phyloP scores from a whole-genome alignment of 2,888 invertebrate genomes.

The Iselma pallidipennis region DNA sequence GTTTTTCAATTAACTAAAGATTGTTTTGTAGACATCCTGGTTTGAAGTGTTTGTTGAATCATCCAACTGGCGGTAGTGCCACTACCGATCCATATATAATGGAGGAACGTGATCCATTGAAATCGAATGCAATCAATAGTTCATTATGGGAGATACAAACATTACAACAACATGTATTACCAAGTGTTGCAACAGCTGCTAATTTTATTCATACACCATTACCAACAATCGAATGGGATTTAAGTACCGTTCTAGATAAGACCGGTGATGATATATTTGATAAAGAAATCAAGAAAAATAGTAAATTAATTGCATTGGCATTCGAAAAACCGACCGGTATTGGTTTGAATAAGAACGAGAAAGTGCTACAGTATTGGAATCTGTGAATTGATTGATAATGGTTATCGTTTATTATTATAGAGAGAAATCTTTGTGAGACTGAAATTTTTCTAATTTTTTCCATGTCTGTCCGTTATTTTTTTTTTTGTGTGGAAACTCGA shows the following conservation, averaged over 20 bases:
- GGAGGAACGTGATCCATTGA: constrained; percentile 77
- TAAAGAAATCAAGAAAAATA: constrained; percentile 74
- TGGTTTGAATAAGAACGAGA: constrained; percentile 63
- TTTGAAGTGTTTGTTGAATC: constrained; percentile 68
- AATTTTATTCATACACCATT: constrained; percentile 69
- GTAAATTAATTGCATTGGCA: constrained; percentile 74
- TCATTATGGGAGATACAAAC: constrained; percentile 92
- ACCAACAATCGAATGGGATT: constrained; percentile 70
- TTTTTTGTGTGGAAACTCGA: background rate
- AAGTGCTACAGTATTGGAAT: constrained; percentile 71
- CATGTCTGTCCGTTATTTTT: background rate
- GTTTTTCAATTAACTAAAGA: background rate
- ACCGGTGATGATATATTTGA: constrained; percentile 73
- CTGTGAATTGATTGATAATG: constrained; percentile 40
- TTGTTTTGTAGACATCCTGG: constrained; percentile 74
- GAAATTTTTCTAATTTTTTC: background rate
- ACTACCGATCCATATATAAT: constrained; percentile 81
- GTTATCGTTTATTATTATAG: no score
- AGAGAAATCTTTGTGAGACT: background rate
- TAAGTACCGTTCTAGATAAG: constrained; percentile 67
- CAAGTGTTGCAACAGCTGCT: constrained; percentile 74
- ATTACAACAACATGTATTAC: constrained; percentile 73
- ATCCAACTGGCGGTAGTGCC: constrained; percentile 57
- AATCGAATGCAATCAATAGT: constrained; percentile 82
- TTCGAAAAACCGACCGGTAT: constrained; percentile 73